Conservation (phyloP, 1,140 invertebrate species). For the Cherax destructor region DNA sequence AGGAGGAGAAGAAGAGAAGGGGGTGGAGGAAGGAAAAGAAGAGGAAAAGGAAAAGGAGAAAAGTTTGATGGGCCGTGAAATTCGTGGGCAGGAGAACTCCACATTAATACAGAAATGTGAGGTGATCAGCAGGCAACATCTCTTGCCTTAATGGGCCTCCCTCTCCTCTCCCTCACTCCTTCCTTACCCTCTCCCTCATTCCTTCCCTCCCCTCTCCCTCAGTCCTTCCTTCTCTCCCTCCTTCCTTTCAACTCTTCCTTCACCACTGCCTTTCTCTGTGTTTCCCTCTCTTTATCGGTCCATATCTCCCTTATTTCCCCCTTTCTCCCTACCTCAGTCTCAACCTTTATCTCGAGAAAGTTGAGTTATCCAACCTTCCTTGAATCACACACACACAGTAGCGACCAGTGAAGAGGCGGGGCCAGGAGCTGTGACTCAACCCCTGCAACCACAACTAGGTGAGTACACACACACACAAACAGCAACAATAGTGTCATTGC, state of each 20-base stretch:
- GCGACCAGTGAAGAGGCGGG: no score
- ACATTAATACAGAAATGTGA: not conserved
- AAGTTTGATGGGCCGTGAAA: no score
- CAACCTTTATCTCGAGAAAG: no score
- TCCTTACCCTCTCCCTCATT: not conserved
- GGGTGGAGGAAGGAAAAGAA: no score
- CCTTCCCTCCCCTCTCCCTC: not conserved
- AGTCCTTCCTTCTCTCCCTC: not conserved
- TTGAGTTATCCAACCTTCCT: no score
- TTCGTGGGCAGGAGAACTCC: not conserved
- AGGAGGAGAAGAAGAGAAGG: no score
- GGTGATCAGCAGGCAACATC: not conserved
- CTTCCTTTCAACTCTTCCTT: not conserved
- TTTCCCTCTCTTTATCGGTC: not conserved
- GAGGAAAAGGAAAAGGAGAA: not conserved
- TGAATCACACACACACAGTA: no score
- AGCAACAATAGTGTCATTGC: no score
- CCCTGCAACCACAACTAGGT: no score
- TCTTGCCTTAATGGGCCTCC: not conserved
- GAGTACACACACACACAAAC: no score
- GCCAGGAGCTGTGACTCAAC: no score
- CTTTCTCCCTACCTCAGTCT: not conserved
- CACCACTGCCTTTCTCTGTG: not conserved
- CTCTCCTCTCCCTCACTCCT: not conserved
- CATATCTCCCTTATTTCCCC: not conserved